Evolutionary conservation across 1,140 invertebrate species (phyloP).

Genomic region (Diplogasteroides magnus): DNA sequence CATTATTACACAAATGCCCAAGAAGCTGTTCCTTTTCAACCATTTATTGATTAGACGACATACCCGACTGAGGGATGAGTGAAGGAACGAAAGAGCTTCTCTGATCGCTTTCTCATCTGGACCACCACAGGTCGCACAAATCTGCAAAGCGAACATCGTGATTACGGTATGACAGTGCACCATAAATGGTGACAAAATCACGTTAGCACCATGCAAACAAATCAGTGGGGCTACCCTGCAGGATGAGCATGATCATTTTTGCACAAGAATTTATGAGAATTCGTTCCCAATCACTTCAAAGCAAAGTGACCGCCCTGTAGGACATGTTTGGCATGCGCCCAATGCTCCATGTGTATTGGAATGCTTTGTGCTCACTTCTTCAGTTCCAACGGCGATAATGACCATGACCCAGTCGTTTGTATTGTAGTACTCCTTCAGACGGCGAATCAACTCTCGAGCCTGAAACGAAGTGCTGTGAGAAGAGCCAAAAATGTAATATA

Average conservation of each 20-base stretch:
- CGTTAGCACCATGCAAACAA: too few species aligned
- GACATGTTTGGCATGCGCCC: neutral
- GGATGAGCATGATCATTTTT: too few species aligned
- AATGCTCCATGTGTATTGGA: neutral
- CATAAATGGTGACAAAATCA: too few species aligned
- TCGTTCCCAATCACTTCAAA: neutral
- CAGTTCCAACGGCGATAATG: constrained; percentile 52
- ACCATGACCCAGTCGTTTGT: constrained; percentile 50
- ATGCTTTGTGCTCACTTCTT: constrained; percentile 37
- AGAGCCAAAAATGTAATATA: too few species aligned
- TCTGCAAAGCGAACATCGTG: constrained; percentile 30
- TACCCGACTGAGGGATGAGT: constrained; percentile 36
- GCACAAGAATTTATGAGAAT: neutral
- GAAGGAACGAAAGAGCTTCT: constrained; percentile 46
- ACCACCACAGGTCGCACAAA: constrained; percentile 39
- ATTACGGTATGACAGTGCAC: too few species aligned
- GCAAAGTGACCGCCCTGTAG: neutral
- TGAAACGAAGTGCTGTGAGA: too few species aligned
- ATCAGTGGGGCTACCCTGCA: too few species aligned
- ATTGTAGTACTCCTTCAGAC: constrained; percentile 41
- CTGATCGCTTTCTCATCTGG: constrained; percentile 43
- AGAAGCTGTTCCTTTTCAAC: too few species aligned
- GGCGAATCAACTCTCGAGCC: constrained; percentile 39
- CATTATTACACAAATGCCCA: too few species aligned
- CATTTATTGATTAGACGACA: neutral